These are phyloP conservation scores for Zaprionus ornatus DNA, from an alignment of 1,140 invertebrate species.

Conservation along the genomic window DNA sequence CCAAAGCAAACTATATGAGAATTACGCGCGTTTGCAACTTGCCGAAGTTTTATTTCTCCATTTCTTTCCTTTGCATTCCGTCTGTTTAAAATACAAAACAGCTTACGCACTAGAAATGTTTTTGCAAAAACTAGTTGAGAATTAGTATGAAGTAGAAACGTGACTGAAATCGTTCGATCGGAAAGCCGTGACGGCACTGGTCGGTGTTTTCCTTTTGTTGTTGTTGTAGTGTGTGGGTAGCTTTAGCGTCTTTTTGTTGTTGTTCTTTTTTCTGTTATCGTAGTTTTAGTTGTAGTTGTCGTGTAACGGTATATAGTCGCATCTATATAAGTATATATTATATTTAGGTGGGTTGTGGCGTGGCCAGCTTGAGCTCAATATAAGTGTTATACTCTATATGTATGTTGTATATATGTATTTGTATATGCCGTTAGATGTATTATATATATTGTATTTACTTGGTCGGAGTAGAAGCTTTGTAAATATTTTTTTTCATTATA, in stretches of 20 bases:
- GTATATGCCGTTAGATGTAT: constrained; percentile 33
- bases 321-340: constrained; percentile 56
- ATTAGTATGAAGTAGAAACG: constrained; percentile 42
- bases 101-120: constrained; percentile 59
- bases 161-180: constrained; percentile 42
- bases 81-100: constrained; percentile 42
- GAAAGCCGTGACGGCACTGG: constrained; percentile 54
- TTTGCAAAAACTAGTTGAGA: constrained; percentile 66
- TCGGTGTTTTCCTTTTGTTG: constrained; percentile 35
- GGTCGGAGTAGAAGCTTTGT: constrained; percentile 69
- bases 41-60: constrained; percentile 38
- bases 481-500: constrained; percentile 20
- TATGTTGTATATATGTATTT: constrained; percentile 25
- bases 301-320: constrained; percentile 37
- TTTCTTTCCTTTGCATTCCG: constrained; percentile 4
- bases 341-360: constrained; percentile 77
- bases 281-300: constrained; percentile 21
- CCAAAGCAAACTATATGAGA: constrained; percentile 62
- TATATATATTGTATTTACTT: constrained; percentile 50
- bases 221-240: constrained; percentile 34
- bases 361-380: constrained; percentile 79
- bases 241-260: constrained; percentile 64
- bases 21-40: constrained; percentile 65
- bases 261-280: constrained; percentile 1
- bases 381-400: constrained; percentile 42